These are phyloP conservation scores for Eupeodes latifasciatus DNA, from an alignment of 2,888 invertebrate species.

Conservation along the genomic window DNA sequence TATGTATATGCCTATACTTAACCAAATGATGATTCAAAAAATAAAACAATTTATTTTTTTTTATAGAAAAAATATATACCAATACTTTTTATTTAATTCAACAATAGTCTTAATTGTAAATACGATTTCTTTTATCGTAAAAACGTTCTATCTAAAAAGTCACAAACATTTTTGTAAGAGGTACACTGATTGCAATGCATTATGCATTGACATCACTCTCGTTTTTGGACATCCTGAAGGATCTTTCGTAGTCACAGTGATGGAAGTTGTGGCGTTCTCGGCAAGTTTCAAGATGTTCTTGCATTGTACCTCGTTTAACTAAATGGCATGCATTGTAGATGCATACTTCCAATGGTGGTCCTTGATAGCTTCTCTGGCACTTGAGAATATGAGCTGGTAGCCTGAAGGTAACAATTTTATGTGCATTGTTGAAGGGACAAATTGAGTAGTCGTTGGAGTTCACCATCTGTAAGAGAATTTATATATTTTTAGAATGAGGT, in stretches of 20 bases:
- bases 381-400: constrained; percentile 80
- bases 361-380: constrained; percentile 78
- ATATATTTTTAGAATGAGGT: too few species aligned
- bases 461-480: constrained; percentile 41
- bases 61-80: constrained; percentile 14
- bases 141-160: background rate
- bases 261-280: constrained; percentile 78
- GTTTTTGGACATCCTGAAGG: constrained; percentile 28
- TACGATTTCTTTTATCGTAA: constrained; percentile 11
- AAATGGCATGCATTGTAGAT: constrained; percentile 83
- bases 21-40: constrained; percentile 52
- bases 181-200: background rate
- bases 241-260: constrained; percentile 69
- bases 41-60: constrained; percentile 47
- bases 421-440: constrained; percentile 78
- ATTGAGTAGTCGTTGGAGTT: constrained; percentile 71
- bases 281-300: constrained; percentile 79
- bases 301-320: constrained; percentile 78
- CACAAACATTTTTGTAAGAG: background rate
- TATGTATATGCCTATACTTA: constrained; percentile 37
- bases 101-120: background rate
- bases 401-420: constrained; percentile 78
- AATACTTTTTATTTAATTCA: constrained; percentile 18
- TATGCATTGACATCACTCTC: background rate
- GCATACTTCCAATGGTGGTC: constrained; percentile 80